phyloP scores from a whole-genome alignment of 2,888 invertebrate genomes.

The Fissipunctia ypsillon region DNA sequence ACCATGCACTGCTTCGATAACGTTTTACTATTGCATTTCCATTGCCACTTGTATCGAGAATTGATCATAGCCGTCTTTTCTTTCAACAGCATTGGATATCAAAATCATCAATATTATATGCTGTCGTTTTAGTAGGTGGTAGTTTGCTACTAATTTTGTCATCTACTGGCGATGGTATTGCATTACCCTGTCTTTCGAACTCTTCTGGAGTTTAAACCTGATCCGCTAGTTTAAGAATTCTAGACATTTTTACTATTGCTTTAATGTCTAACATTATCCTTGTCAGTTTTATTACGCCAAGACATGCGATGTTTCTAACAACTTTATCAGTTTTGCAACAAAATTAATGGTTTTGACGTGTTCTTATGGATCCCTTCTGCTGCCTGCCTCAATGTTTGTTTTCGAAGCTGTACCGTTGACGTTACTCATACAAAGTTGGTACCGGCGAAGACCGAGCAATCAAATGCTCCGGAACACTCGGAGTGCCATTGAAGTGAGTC shows the following conservation, averaged over 20 bases:
- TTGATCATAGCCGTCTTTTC: not conserved
- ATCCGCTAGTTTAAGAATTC: constrained; percentile 33
- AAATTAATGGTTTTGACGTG: not conserved
- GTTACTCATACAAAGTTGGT: constrained; percentile 43
- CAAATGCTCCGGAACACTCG: constrained; percentile 63
- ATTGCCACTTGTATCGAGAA: constrained; percentile 22
- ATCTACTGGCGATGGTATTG: constrained; percentile 41
- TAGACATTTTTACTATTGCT: constrained; percentile 33
- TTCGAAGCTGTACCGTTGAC: constrained; percentile 13
- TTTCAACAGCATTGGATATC: constrained; percentile 30
- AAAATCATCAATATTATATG: constrained; percentile 1
- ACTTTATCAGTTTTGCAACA: not conserved
- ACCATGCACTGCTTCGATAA: constrained; percentile 48
- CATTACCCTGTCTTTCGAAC: constrained; percentile 49
- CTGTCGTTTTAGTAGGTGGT: constrained; percentile 16
- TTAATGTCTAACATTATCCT: constrained; percentile 30
- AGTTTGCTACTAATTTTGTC: constrained; percentile 54
- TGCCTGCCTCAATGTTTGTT: constrained; percentile 4
- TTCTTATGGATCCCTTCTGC: not conserved
- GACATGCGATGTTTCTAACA: constrained; percentile 20
- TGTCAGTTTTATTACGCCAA: constrained; percentile 14
- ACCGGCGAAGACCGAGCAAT: constrained; percentile 63
- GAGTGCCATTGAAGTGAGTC: constrained; percentile 63
- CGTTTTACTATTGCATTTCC: constrained; percentile 51
- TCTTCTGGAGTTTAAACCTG: constrained; percentile 37